A percentile compares a stretch with the other conserved stretches of the same genome.
Evolutionary conservation across 2,797 vertebrate genomes (phyloP).

Genomic region (Saxicola maurus): DNA sequence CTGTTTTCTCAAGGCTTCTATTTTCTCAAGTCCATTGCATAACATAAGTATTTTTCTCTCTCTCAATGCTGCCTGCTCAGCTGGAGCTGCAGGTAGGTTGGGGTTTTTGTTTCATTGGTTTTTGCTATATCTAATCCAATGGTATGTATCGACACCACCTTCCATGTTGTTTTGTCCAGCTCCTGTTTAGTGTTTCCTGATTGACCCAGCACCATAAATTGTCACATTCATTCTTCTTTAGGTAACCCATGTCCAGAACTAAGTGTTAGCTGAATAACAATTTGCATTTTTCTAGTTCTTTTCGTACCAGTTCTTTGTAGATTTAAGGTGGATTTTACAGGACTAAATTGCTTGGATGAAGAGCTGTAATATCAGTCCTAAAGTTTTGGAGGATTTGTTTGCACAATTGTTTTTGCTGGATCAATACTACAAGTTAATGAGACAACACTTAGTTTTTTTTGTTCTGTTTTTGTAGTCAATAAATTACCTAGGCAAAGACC

Average conservation of each 20-base stretch:
- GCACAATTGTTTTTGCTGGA: rapidly evolving
- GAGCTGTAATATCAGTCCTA: not conserved
- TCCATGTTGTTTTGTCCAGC: conserved; percentile 44
- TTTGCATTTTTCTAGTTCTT: not conserved
- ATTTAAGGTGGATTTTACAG: not conserved
- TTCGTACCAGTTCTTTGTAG: not conserved
- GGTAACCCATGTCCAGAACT: not conserved
- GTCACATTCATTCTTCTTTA: not conserved
- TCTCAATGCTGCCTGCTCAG: conserved; percentile 83
- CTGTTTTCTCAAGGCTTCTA: conserved; percentile 43
- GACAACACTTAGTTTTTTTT: not conserved
- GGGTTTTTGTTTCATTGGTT: not conserved
- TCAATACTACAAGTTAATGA: not conserved
- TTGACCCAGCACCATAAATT: not conserved
- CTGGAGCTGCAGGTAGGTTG: conserved; percentile 94
- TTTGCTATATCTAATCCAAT: conserved; percentile 59
- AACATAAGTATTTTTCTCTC: conserved; percentile 79
- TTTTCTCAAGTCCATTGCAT: conserved; percentile 50
- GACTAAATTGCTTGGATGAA: not conserved
- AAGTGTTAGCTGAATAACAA: not conserved
- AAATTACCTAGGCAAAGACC: not conserved
- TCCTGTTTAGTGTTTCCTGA: conserved; percentile 14
- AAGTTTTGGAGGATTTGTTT: not conserved
- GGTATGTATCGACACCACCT: conserved; percentile 28
- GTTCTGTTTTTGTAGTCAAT: not conserved